Evolutionary conservation across 2,113 vertebrate species (phyloP).

Genomic region (Xerus inauris): DNA sequence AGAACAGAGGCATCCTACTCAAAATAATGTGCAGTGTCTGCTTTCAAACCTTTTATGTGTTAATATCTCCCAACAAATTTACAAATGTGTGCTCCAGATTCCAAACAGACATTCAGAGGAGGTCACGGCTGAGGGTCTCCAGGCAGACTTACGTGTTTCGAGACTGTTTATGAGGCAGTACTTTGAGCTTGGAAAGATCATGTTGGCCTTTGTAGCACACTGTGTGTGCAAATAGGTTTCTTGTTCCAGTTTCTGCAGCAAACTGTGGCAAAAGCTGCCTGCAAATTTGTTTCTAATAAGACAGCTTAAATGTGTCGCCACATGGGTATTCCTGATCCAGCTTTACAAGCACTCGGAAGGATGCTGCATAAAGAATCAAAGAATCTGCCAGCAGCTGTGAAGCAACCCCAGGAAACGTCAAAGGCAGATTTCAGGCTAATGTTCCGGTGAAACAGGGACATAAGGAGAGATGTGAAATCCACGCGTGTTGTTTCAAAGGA

Average conservation of each 20-base stretch:
- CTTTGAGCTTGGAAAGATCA: background rate
- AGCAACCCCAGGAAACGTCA: constrained; percentile 11
- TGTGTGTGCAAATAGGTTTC: constrained; percentile 58
- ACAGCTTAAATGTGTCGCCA: constrained; percentile 41
- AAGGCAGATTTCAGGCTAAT: background rate
- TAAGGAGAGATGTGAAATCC: constrained; percentile 1
- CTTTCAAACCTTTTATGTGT: constrained; percentile 8
- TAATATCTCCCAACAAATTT: background rate
- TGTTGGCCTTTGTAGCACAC: constrained; percentile 19
- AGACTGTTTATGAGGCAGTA: constrained; percentile 33
- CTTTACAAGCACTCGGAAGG: constrained; percentile 4
- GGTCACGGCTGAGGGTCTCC: background rate
- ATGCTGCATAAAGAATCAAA: constrained; percentile 42
- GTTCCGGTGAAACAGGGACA: background rate
- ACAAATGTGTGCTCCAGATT: background rate
- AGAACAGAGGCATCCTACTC: background rate
- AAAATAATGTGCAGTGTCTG: background rate
- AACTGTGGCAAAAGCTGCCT: constrained; percentile 41
- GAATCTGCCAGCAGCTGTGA: background rate
- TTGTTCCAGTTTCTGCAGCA: constrained; percentile 22
- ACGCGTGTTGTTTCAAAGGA: background rate
- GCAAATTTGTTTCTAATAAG: constrained; percentile 58
- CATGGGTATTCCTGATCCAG: constrained; percentile 39
- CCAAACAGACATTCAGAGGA: background rate
- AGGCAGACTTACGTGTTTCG: background rate